Conservation (phyloP, 2,113 vertebrate genomes). For the Acanthisitta chloris region DNA sequence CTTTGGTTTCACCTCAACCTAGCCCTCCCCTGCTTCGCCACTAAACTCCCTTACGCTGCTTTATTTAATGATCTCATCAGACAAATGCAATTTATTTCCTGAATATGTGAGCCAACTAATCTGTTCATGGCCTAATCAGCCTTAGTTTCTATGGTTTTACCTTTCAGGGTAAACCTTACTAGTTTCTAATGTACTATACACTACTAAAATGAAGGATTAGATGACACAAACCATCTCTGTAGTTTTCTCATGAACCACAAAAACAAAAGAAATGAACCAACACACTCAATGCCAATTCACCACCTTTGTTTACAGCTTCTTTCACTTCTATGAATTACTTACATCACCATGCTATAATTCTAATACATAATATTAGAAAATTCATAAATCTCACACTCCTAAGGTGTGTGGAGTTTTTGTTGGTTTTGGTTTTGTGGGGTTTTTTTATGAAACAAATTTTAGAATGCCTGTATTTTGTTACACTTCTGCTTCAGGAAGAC, state of each 20-base stretch:
- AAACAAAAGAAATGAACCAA: background rate
- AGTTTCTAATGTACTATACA: background rate
- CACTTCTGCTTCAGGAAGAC: background rate
- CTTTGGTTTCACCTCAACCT: background rate
- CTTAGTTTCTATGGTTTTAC: background rate
- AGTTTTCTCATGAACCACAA: background rate
- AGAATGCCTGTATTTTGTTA: background rate
- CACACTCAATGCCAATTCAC: background rate
- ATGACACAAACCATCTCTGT: background rate
- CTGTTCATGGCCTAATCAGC: background rate
- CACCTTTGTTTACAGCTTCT: background rate
- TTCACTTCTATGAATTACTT: background rate
- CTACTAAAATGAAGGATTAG: background rate
- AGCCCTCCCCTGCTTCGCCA: background rate
- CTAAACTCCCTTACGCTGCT: background rate
- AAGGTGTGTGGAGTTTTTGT: fast-evolving
- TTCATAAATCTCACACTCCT: background rate
- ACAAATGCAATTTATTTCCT: background rate
- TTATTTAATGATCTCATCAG: background rate
- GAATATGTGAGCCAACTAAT: background rate
- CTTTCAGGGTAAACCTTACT: background rate
- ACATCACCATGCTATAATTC: background rate
- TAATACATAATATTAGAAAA: background rate
- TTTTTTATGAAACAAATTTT: background rate
- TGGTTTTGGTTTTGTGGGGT: background rate